Percentiles rank a stretch among this genome's conserved stretches.
Evolutionary conservation across 2,888 invertebrate species (phyloP).

Genomic region (Noctua comes): DNA sequence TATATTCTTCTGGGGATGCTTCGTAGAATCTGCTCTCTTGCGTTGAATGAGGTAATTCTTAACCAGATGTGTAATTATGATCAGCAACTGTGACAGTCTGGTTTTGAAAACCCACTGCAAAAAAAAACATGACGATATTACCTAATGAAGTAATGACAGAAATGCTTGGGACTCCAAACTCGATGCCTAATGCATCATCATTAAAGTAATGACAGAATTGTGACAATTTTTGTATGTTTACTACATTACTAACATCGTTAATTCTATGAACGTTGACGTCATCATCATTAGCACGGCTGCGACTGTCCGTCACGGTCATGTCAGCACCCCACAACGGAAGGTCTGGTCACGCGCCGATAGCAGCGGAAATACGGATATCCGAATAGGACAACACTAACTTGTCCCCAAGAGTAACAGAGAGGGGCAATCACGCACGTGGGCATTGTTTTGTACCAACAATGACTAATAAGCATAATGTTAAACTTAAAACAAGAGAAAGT

Average conservation of each 20-base stretch:
- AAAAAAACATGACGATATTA: not conserved
- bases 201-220: constrained; percentile 46
- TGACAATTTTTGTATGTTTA: constrained; percentile 27
- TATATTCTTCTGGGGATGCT: not conserved
- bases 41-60: not conserved
- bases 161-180: not conserved
- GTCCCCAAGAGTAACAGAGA: constrained; percentile 61
- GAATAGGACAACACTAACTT: constrained; percentile 66
- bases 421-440: constrained; percentile 60
- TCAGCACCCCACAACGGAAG: constrained; percentile 83
- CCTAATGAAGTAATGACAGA: not conserved
- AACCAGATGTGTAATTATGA: not conserved
- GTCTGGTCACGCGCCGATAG: constrained; percentile 83
- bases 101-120: not conserved
- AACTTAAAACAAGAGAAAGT: constrained; percentile 52
- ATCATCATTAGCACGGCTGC: constrained; percentile 70
- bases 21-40: not conserved
- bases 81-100: not conserved
- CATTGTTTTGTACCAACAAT: constrained; percentile 61
- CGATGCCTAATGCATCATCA: constrained; percentile 30
- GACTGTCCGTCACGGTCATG: constrained; percentile 76
- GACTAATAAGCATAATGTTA: constrained; percentile 52
- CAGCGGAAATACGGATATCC: constrained; percentile 87
- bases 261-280: constrained; percentile 69
- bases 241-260: constrained; percentile 39